These are phyloP conservation scores for Morpho deidamia DNA, from an alignment of 2,888 invertebrate genomes.

Conservation along the genomic window DNA sequence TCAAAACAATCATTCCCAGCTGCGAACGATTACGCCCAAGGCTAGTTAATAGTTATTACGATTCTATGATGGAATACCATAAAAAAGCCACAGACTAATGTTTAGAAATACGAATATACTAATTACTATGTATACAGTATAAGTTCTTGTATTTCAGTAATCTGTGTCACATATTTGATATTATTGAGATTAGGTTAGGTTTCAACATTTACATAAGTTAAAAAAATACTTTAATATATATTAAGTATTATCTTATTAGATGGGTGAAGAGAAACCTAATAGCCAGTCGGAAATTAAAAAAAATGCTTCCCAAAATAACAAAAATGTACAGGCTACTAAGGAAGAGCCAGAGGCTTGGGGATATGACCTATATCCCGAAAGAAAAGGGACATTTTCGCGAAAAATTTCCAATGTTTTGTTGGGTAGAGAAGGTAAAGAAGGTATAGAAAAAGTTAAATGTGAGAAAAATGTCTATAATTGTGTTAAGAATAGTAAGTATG, in stretches of 20 bases:
- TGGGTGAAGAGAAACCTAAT: neutral
- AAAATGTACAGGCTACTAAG: conserved; percentile 6
- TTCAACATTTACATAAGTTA: too few species aligned
- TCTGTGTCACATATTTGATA: too few species aligned
- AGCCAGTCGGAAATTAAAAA: neutral
- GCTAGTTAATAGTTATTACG: too few species aligned
- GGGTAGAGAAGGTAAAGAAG: conserved; percentile 83
- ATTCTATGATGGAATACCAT: too few species aligned
- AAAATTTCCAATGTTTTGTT: conserved; percentile 76
- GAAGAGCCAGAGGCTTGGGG: conserved; percentile 74
- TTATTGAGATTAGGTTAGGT: too few species aligned
- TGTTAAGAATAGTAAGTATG: conserved; percentile 81
- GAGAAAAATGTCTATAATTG: conserved; percentile 88
- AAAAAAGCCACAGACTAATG: too few species aligned
- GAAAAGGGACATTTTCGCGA: conserved; percentile 80
- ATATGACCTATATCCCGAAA: conserved; percentile 90
- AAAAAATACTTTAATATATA: too few species aligned
- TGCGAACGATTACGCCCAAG: too few species aligned
- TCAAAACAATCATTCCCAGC: too few species aligned
- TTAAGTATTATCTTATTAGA: neutral
- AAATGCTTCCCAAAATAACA: neutral
- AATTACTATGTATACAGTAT: too few species aligned
- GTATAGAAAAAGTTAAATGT: conserved; percentile 85
- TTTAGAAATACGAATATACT: too few species aligned
- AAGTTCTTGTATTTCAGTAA: too few species aligned